Percentiles rank a stretch among this genome's conserved stretches.
These are phyloP conservation scores for Eupithecia vulgata DNA, from an alignment of 2,888 invertebrate species.

Conservation along the genomic window DNA sequence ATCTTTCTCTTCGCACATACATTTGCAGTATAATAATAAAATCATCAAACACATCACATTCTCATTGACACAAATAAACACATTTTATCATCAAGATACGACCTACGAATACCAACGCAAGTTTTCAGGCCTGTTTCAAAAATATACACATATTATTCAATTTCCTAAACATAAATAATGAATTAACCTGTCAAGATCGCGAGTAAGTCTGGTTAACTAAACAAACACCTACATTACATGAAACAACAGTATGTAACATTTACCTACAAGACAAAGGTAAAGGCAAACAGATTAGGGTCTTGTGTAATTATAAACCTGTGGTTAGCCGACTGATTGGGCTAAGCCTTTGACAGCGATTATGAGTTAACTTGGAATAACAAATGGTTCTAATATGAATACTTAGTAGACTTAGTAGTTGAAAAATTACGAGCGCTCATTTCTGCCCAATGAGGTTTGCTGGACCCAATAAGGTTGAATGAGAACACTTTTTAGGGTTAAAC, in stretches of 20 bases:
- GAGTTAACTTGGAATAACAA: conserved; percentile 3
- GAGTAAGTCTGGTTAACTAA: not conserved
- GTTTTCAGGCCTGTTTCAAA: not conserved
- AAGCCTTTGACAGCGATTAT: conserved; percentile 17
- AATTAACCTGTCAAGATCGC: not conserved
- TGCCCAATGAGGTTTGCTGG: not conserved
- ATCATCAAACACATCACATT: too few relatives aligned
- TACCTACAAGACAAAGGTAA: not conserved
- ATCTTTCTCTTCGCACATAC: too few relatives aligned
- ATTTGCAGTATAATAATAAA: too few relatives aligned
- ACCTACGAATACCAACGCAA: not conserved
- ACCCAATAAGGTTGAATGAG: not conserved
- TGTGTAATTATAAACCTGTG: conserved; percentile 8
- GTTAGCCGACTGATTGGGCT: conserved; percentile 20
- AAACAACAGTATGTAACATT: not conserved
- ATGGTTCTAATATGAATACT: not conserved
- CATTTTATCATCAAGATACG: not conserved
- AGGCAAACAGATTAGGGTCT: conserved; percentile 1
- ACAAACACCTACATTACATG: not conserved
- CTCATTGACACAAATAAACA: too few relatives aligned
- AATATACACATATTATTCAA: not conserved
- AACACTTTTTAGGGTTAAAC: not conserved
- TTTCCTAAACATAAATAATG: not conserved
- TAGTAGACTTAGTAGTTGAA: not conserved
- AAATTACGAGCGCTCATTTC: not conserved